A percentile compares a stretch with the other conserved stretches of the same genome.
Conservation (phyloP, 2,888 invertebrate genomes). For the Drosophila infuscata region DNA sequence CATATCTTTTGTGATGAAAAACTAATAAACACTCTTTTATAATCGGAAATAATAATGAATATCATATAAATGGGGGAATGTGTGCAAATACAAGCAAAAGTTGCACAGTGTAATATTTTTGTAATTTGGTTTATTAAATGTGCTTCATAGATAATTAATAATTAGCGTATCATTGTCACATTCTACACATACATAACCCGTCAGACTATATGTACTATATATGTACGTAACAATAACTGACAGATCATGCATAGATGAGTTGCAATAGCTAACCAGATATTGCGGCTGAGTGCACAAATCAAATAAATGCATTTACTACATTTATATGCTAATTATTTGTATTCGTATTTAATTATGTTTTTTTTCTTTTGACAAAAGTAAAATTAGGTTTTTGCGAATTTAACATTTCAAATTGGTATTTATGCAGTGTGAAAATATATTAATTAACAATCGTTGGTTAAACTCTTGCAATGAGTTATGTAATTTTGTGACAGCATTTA, state of each 20-base stretch:
- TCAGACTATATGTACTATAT: background rate
- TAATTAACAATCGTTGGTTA: slow-evolving; percentile 11
- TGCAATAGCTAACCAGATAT: slow-evolving; percentile 34
- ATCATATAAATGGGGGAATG: slow-evolving; percentile 2
- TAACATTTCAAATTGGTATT: slow-evolving; percentile 5
- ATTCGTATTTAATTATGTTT: slow-evolving; percentile 72
- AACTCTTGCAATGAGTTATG: background rate
- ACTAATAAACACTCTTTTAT: slow-evolving; percentile 59
- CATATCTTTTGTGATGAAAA: slow-evolving; percentile 16
- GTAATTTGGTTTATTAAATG: slow-evolving; percentile 72
- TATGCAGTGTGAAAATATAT: slow-evolving; percentile 17
- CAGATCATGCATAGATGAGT: slow-evolving; percentile 25
- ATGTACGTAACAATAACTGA: slow-evolving; percentile 39
- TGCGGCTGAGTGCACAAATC: slow-evolving; percentile 63
- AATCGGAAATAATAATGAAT: slow-evolving; percentile 34
- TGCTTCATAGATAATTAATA: slow-evolving; percentile 75
- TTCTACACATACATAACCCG: slow-evolving; percentile 11
- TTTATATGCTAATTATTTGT: slow-evolving; percentile 73
- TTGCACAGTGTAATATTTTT: slow-evolving; percentile 33
- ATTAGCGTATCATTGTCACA: slow-evolving; percentile 66
- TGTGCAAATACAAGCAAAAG: slow-evolving; percentile 14
- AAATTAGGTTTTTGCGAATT: slow-evolving; percentile 3
- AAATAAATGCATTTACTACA: slow-evolving; percentile 63
- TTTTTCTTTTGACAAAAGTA: background rate
- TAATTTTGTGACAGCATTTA: background rate